A percentile compares a stretch with the other conserved stretches of the same genome.
Evolutionary conservation across 2,888 invertebrate species (phyloP).

Genomic region (Troides helena): DNA sequence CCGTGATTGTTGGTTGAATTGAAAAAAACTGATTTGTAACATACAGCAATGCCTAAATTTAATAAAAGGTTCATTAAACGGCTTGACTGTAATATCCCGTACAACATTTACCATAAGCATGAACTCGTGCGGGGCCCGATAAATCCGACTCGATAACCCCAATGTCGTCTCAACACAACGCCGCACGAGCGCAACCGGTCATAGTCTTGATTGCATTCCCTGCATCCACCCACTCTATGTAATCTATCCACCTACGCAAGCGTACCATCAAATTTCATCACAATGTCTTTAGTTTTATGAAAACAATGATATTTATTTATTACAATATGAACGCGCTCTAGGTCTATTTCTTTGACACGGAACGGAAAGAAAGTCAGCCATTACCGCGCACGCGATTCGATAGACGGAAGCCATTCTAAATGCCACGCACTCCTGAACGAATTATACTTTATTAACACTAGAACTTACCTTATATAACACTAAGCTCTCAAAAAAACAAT

Average conservation of each 20-base stretch:
- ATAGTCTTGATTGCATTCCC: conserved; percentile 58
- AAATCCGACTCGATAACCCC: conserved; percentile 37
- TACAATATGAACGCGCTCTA: conserved; percentile 33
- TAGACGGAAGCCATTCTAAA: conserved; percentile 76
- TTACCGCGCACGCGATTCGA: conserved; percentile 78
- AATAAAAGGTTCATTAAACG: neutral
- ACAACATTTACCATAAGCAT: conserved; percentile 2
- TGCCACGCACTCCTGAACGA: conserved; percentile 57
- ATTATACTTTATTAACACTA: conserved; percentile 37
- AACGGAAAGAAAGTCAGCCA: conserved; percentile 73
- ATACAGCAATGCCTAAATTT: neutral
- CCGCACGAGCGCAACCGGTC: conserved; percentile 43
- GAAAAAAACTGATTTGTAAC: neutral
- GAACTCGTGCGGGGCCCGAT: conserved; percentile 32
- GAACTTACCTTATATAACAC: conserved; percentile 60
- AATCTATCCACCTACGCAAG: conserved; percentile 58
- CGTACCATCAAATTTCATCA: conserved; percentile 44
- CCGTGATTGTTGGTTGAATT: neutral
- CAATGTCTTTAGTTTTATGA: conserved; percentile 38
- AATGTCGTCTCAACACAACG: conserved; percentile 34
- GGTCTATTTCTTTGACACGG: conserved; percentile 50
- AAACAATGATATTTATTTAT: conserved; percentile 24
- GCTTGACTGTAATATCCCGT: neutral
- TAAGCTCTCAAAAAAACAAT: conserved; percentile 65
- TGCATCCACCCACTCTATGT: conserved; percentile 54